Conservation (phyloP, 2,113 vertebrate genomes). For the Isichthys henryi region DNA sequence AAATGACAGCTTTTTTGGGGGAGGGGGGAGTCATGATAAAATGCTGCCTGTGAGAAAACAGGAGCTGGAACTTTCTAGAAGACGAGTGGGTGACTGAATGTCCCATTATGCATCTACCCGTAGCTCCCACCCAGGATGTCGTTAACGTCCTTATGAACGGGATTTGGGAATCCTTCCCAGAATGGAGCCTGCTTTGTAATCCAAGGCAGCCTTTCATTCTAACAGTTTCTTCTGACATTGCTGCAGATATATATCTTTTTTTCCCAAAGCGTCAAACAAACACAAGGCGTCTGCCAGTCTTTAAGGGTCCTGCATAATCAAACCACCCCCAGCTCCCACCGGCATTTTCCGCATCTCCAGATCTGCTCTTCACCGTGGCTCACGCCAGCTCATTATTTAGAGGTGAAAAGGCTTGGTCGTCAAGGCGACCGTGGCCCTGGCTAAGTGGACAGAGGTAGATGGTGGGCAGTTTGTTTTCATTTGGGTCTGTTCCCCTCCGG, state of each 20-base stretch:
- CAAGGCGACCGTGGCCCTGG: background rate
- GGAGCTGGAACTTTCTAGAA: background rate
- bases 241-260: background rate
- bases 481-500: background rate
- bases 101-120: background rate
- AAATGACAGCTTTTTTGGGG: background rate
- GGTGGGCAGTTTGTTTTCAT: background rate
- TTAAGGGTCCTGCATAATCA: background rate
- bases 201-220: background rate
- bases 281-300: background rate
- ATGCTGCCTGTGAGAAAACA: background rate
- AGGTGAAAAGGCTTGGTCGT: background rate
- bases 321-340: background rate
- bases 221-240: background rate
- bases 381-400: background rate
- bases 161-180: background rate
- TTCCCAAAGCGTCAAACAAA: background rate
- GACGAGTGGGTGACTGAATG: background rate
- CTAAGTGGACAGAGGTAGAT: slow-evolving; percentile 5
- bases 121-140: background rate
- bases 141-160: background rate
- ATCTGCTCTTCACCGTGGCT: background rate
- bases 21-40: background rate
- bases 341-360: background rate
- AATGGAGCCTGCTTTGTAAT: background rate